Conservation (phyloP, 1,140 invertebrate genomes). For the Mizuhopecten yessoensis region DNA sequence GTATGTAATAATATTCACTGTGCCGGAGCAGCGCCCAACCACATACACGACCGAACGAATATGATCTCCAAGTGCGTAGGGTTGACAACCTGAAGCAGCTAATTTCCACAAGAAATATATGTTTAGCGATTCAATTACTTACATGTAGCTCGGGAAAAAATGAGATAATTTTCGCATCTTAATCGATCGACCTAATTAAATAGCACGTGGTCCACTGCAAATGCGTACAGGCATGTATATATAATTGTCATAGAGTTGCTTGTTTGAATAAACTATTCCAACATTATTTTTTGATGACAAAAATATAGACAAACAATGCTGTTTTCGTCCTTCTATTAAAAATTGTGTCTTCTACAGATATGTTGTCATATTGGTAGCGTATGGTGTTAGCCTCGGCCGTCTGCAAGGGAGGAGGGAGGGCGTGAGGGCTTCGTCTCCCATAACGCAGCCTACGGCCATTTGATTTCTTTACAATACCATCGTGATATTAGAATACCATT, state of each 20-base stretch:
- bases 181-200: not conserved
- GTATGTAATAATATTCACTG: not conserved
- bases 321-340: not conserved
- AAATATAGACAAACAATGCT: not conserved
- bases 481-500: too few relatives aligned
- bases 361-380: not conserved
- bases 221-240: not conserved
- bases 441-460: too few relatives aligned
- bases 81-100: not conserved
- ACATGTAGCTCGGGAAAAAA: slow-evolving; percentile 6
- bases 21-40: too few relatives aligned
- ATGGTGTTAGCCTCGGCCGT: too few relatives aligned
- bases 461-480: too few relatives aligned
- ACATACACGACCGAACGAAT: not conserved
- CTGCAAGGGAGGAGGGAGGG: too few relatives aligned
- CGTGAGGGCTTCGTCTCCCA: too few relatives aligned
- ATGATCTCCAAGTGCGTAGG: not conserved
- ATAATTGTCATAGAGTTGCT: not conserved
- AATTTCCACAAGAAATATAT: not conserved
- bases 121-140: slow-evolving; percentile 5
- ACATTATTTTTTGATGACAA: not conserved
- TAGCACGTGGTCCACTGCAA: not conserved
- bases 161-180: not conserved
- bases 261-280: slow-evolving; percentile 10
- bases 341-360: not conserved